Evolutionary conservation across 2,888 invertebrate species (phyloP).

Genomic region (Anoplius nigerrimus): DNA sequence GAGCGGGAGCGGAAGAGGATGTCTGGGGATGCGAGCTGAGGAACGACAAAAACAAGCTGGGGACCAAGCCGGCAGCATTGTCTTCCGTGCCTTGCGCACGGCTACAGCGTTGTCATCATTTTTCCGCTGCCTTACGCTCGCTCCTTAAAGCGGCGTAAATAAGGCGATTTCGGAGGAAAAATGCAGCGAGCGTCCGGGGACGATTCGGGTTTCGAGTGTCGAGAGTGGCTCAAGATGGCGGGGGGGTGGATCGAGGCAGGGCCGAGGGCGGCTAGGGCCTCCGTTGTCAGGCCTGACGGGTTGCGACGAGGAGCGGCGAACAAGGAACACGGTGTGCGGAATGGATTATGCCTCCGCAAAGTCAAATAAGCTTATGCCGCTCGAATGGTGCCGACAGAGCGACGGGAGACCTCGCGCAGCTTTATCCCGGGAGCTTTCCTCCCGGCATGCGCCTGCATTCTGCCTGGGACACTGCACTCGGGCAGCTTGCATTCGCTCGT

Average conservation of each 20-base stretch:
- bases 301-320: too few relatives aligned
- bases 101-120: too few relatives aligned
- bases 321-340: constrained; percentile 28
- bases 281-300: constrained; percentile 10
- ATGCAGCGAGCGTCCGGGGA: too few relatives aligned
- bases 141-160: too few relatives aligned
- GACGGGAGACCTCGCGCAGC: constrained; percentile 19
- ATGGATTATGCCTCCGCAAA: constrained; percentile 42
- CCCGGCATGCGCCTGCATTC: constrained; percentile 25
- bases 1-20: neutral
- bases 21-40: too few relatives aligned
- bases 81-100: constrained; percentile 6
- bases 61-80: neutral
- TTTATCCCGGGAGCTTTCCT: constrained; percentile 31
- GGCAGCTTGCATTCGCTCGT: neutral
- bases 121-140: too few relatives aligned
- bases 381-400: constrained; percentile 23
- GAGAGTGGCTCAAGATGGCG: too few relatives aligned
- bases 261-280: too few relatives aligned
- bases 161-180: too few relatives aligned
- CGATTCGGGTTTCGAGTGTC: too few relatives aligned
- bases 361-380: constrained; percentile 46
- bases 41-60: too few relatives aligned
- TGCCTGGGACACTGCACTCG: neutral
- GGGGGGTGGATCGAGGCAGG: too few relatives aligned